Percentiles rank a stretch among this genome's conserved stretches.
Evolutionary conservation across 2,113 vertebrate genomes (phyloP).

Genomic region (Clarias batrachus): DNA sequence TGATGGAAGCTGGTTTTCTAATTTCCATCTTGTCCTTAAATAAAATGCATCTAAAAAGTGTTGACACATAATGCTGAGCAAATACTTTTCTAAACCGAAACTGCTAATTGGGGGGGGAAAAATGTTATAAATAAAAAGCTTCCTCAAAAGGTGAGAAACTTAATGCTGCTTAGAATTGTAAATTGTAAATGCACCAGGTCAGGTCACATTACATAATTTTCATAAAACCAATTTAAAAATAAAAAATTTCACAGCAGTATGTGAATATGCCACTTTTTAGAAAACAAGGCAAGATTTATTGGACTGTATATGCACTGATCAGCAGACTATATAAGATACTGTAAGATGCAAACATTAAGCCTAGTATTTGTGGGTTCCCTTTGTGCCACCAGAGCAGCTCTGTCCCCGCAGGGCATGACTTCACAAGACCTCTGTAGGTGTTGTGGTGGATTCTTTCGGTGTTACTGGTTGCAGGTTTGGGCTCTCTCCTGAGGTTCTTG

Average conservation of each 20-base stretch:
- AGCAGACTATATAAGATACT: too few species aligned
- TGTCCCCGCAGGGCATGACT: too few species aligned
- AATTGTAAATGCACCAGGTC: constrained; percentile 6
- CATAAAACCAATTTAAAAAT: background rate
- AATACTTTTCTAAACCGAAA: constrained; percentile 25
- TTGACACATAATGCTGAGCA: constrained; percentile 35
- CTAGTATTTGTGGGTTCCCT: too few species aligned
- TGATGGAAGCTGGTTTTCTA: constrained; percentile 13
- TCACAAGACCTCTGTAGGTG: too few species aligned
- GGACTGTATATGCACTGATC: background rate
- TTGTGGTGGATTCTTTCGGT: too few species aligned
- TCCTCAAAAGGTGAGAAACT: constrained; percentile 23
- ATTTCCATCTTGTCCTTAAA: constrained; percentile 34
- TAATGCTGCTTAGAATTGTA: background rate
- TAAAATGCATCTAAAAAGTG: constrained; percentile 4
- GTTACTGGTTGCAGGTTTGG: too few species aligned
- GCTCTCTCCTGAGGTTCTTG: too few species aligned
- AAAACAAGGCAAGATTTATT: constrained; percentile 10
- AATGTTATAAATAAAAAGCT: too few species aligned
- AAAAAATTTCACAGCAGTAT: constrained; percentile 10
- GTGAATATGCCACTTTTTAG: constrained; percentile 3
- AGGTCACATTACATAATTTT: background rate
- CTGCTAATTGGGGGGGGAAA: constrained; percentile 33
- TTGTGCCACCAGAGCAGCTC: too few species aligned
- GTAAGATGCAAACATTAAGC: too few species aligned